Base-by-base conservation (phyloP, 1,140 invertebrate species). In the Pseudachorutes palmiensis region DNA sequence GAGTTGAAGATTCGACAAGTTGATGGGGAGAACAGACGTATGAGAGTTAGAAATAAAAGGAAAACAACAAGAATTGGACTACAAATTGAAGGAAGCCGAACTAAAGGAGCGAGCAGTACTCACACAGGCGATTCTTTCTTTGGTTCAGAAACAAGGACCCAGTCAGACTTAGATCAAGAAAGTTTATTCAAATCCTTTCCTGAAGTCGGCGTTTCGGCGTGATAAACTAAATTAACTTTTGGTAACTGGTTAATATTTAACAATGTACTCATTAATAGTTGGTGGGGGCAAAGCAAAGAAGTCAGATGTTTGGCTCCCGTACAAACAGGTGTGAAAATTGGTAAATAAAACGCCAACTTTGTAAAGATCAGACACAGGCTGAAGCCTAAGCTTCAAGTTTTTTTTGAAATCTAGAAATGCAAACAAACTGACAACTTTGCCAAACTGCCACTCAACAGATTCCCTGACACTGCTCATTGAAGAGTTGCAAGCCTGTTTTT, bases 371-470 rank as follows among this genome's bases (percentile, higher is more conserved):
- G 33, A 31, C 48, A 67, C 45, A 1, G 66, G 59, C 32, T 67
- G 66, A 1, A 67, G 29, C 12, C 28, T 24, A 1, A 62, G 26
- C 24, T 59, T 60, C 14, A 49, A 31, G 31, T 62, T 67, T 33
- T 67, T 67, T 30, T 67, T 67, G 33, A 29, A 67, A 30, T 67
- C 66, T n/a, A 67, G 2, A 57, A 61, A 66, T 16, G 60, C 66
- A 51, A 62, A 67, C n/a, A 22, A 9, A 2, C 16, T 2, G 2
- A 67, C 2, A n/a, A 67, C 26, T 32, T 62, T 67, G 2, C 60
- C 60, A 62, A 62, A 67, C 3, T 5, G 16, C 66, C 66, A 67
- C 31, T 67, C 66, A 2, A 67, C 66, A 28, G 5, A 30, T 31
- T 48, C 30, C 32, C 66, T 2, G 30, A 28, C 2, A 2, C 12